Conservation (phyloP, 2,888 invertebrate genomes). For the Syritta pipiens region DNA sequence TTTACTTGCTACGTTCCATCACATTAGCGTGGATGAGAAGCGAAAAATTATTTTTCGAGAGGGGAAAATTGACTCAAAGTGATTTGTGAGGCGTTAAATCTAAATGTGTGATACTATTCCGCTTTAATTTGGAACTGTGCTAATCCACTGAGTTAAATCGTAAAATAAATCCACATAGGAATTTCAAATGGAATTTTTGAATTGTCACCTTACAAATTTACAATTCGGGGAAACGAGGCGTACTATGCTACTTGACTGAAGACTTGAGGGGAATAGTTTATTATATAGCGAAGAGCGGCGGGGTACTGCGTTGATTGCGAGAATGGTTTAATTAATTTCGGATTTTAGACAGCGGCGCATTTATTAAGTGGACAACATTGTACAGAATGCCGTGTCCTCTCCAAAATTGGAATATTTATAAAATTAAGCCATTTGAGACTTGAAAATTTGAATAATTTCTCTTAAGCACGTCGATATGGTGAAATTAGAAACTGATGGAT, state of each 20-base stretch:
- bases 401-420: constrained; percentile 33
- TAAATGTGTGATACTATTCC: constrained; percentile 54
- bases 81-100: constrained; percentile 66
- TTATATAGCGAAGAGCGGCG: constrained; percentile 7
- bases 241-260: neutral
- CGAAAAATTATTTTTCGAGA: constrained; percentile 16
- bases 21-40: neutral
- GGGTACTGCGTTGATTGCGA: constrained; percentile 28
- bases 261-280: constrained; percentile 7
- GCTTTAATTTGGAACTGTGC: constrained; percentile 56
- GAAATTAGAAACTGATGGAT: neutral
- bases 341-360: constrained; percentile 32
- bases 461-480: constrained; percentile 15
- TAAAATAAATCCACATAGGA: constrained; percentile 61
- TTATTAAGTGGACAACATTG: constrained; percentile 41
- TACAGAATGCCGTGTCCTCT: constrained; percentile 13
- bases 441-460: constrained; percentile 26
- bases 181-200: constrained; percentile 64
- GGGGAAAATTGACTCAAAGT: constrained; percentile 54
- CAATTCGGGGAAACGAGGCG: constrained; percentile 6
- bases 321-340: constrained; percentile 55
- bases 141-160: constrained; percentile 56
- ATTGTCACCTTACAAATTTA: constrained; percentile 57
- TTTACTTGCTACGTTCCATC: constrained; percentile 23
- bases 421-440: constrained; percentile 14